Evolutionary conservation across 2,797 vertebrate genomes (phyloP).

Genomic region (Rhincodon typus): DNA sequence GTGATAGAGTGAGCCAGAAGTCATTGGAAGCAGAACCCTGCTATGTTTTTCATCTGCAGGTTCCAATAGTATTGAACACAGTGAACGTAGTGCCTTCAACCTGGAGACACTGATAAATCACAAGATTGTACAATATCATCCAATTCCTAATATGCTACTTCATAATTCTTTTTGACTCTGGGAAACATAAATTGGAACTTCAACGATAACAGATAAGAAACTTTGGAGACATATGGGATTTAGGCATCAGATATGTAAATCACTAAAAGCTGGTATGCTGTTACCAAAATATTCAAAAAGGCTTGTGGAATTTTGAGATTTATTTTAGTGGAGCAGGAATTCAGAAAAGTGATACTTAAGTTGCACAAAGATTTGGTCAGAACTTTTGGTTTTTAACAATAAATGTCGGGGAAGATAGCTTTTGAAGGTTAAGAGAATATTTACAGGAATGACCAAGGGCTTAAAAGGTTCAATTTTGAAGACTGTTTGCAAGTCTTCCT

Average conservation of each 20-base stretch:
- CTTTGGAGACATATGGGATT: background rate
- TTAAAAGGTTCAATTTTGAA: background rate
- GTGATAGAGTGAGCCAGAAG: background rate
- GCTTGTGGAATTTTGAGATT: background rate
- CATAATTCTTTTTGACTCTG: background rate
- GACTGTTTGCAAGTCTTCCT: background rate
- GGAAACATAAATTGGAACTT: background rate
- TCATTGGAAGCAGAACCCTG: background rate
- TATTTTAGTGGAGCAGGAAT: background rate
- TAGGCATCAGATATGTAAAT: background rate
- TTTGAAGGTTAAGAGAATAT: background rate
- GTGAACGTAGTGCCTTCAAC: background rate
- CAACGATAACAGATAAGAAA: background rate
- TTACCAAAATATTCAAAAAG: background rate
- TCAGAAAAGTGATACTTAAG: background rate
- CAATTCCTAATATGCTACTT: background rate
- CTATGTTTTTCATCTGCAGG: background rate
- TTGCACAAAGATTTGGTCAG: background rate
- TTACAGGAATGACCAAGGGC: background rate
- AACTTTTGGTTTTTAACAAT: background rate
- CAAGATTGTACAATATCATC: background rate
- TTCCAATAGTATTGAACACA: background rate
- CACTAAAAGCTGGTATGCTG: background rate
- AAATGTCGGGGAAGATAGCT: background rate
- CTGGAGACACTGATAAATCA: background rate